Percentiles rank a stretch among this genome's conserved stretches.
These are phyloP conservation scores for Caenorhabditis plicata DNA, from an alignment of 2,888 invertebrate genomes.

Conservation along the genomic window DNA sequence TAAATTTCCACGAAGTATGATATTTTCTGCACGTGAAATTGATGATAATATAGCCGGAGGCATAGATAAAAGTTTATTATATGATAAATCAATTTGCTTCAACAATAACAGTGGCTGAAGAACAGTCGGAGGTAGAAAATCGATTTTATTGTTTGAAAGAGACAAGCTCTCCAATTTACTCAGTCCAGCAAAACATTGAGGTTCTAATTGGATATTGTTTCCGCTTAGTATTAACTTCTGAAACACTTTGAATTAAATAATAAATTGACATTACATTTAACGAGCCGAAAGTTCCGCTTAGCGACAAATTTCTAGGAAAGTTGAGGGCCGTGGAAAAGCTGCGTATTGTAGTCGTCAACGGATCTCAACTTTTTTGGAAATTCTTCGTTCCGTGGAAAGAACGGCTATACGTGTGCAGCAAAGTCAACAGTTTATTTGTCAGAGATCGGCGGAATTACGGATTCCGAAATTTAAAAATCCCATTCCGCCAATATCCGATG, in stretches of 20 bases:
- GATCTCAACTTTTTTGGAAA: too few relatives aligned
- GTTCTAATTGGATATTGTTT: constrained; percentile 40
- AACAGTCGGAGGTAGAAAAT: constrained; percentile 42
- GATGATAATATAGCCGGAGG: constrained; percentile 32
- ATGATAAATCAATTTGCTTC: constrained; percentile 27
- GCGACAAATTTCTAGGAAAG: too few relatives aligned
- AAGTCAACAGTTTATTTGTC: too few relatives aligned
- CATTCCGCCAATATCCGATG: too few relatives aligned
- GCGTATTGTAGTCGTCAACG: too few relatives aligned
- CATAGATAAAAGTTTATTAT: constrained; percentile 39
- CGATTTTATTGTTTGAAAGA: constrained; percentile 30
- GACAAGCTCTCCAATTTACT: constrained; percentile 20
- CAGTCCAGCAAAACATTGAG: constrained; percentile 36
- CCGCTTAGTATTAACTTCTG: constrained; percentile 35
- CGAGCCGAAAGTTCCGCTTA: too few relatives aligned
- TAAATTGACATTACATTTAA: background rate
- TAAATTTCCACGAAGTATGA: constrained; percentile 31
- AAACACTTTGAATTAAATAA: constrained; percentile 5
- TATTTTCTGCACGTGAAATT: constrained; percentile 13
- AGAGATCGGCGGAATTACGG: too few relatives aligned
- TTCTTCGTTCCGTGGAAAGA: too few relatives aligned
- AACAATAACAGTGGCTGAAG: constrained; percentile 23
- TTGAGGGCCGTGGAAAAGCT: too few relatives aligned
- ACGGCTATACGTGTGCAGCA: too few relatives aligned
- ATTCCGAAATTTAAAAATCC: too few relatives aligned